A percentile compares a stretch with the other conserved stretches of the same genome.
Conservation (phyloP, 1,140 invertebrate genomes). For the Apis florea region DNA sequence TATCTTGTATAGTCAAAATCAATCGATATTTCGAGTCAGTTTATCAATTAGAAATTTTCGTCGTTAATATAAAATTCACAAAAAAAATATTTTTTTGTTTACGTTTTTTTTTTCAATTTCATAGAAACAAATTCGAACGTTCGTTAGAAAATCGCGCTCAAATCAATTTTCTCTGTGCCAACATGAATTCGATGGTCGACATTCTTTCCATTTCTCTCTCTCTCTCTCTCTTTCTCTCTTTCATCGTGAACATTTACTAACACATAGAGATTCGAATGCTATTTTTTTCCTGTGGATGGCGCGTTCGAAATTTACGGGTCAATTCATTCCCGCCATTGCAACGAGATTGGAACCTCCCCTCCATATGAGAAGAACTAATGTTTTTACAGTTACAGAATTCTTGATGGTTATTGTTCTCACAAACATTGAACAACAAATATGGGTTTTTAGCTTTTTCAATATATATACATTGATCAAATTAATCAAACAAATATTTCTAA, state of each 20-base stretch:
- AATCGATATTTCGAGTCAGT: background rate
- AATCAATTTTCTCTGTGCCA: background rate
- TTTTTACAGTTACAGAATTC: slow-evolving; percentile 16
- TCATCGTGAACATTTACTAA: background rate
- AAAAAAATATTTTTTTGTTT: background rate
- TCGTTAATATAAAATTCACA: background rate
- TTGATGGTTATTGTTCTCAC: background rate
- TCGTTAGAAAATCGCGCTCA: background rate
- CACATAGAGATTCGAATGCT: background rate
- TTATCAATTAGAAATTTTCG: background rate
- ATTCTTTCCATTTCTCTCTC: background rate
- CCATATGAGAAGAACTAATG: background rate
- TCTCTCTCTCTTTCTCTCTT: background rate
- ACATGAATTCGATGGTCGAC: background rate
- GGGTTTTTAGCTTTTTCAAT: background rate
- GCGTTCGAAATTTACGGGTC: slow-evolving; percentile 9
- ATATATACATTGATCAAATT: background rate
- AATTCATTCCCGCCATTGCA: background rate
- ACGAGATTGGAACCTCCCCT: background rate
- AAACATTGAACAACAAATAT: too few species aligned
- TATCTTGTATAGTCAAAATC: background rate
- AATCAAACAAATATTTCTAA: background rate
- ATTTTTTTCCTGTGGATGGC: background rate
- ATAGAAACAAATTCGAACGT: background rate
- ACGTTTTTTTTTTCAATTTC: background rate